Evolutionary conservation across 92 coral and sea anemone species (phyloP), one percentile per base, ranked within the genome.

Genomic region (Actinernus sp.): DNA sequence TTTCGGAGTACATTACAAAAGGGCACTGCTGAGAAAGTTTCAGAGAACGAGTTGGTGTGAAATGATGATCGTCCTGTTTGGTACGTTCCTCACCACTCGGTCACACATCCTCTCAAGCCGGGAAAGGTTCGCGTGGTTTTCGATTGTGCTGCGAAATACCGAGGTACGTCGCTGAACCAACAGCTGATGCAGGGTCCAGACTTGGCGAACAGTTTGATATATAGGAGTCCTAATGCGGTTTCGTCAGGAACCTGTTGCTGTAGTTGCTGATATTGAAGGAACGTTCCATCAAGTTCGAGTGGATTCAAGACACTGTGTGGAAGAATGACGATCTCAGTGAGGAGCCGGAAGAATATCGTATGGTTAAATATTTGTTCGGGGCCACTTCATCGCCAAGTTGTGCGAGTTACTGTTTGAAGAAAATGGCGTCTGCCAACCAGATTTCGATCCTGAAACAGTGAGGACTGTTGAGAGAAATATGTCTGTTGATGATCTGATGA

Each of bases 401-500:
- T n/a, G n/a, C n/a, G n/a, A n/a, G n/a, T n/a, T n/a, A n/a, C n/a
- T n/a, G n/a, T n/a, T n/a, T n/a, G n/a, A n/a, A n/a, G n/a, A n/a
- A n/a, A n/a, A n/a, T n/a, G n/a, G n/a, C n/a, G n/a, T n/a, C n/a
- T n/a, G n/a, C 88, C 89, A 1, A 84, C 75, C 2, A 28, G 55
- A 31, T 68, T 76, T 23, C 74, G 44, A 17, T 73, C 73, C 40
- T 53, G 58, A n/a, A n/a, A n/a, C n/a, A n/a, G n/a, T n/a, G n/a
- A n/a, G n/a, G n/a, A n/a, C n/a, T n/a, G n/a, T n/a, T 11, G n/a
- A n/a, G n/a, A n/a, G n/a, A n/a, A n/a, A n/a, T n/a, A n/a, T n/a
- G n/a, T n/a, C n/a, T n/a, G n/a, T n/a, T n/a, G n/a, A n/a, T 24
- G 91, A 85, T 48, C 37, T 78, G 66, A 74, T 75, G 91, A 78